These are phyloP conservation scores for Tragopan temminckii DNA, from an alignment of 2,797 vertebrate species.

Conservation along the genomic window DNA sequence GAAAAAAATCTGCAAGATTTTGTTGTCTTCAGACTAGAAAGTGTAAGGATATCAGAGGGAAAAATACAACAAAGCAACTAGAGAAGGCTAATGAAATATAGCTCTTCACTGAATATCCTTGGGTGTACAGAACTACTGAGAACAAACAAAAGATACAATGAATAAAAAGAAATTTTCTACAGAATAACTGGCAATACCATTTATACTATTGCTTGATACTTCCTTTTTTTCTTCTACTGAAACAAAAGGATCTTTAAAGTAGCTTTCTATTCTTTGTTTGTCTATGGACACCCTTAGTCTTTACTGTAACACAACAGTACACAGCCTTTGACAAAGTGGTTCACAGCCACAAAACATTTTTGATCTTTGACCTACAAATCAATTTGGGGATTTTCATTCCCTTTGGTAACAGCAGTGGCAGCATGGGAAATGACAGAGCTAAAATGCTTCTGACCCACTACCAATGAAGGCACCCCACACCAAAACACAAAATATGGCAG, in stretches of 20 bases:
- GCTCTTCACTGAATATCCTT: background rate
- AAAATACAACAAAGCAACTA: background rate
- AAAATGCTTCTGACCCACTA: background rate
- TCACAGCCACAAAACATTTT: accelerated
- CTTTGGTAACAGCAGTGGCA: accelerated
- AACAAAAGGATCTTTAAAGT: background rate
- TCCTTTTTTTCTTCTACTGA: background rate
- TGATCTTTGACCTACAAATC: background rate
- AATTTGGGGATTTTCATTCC: background rate
- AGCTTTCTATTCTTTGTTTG: background rate
- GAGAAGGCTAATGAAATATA: background rate
- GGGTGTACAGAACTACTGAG: background rate
- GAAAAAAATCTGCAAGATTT: background rate
- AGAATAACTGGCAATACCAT: background rate
- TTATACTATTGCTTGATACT: background rate
- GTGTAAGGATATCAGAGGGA: background rate
- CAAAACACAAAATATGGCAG: background rate
- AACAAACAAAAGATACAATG: background rate
- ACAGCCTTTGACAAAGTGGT: background rate
- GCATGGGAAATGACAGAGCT: background rate
- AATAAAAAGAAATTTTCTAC: background rate
- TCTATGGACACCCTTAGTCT: background rate
- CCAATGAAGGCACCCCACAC: background rate
- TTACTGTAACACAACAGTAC: background rate
- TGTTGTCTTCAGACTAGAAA: background rate